Evolutionary conservation across 2,113 vertebrate species (phyloP).

Genomic region (Eptesicus fuscus): DNA sequence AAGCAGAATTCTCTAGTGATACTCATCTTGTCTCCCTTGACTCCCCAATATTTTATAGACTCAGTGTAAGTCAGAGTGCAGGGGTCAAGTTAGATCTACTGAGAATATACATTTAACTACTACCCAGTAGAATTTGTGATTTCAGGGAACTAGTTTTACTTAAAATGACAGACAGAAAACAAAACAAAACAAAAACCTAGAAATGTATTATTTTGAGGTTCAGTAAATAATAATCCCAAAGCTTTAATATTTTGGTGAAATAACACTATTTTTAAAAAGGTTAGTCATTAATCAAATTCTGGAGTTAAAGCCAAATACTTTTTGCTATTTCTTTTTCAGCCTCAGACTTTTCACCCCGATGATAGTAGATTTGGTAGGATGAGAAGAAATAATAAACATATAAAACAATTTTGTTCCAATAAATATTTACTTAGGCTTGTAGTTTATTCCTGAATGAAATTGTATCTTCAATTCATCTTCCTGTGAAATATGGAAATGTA

Average conservation of each 20-base stretch:
- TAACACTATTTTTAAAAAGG: conserved; percentile 21
- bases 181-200: background rate
- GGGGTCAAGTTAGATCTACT: background rate
- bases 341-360: conserved; percentile 43
- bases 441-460: conserved; percentile 37
- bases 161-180: background rate
- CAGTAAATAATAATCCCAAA: conserved; percentile 4
- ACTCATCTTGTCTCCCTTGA: background rate
- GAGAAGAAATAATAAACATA: conserved; percentile 39
- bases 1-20: background rate
- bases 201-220: conserved; percentile 34
- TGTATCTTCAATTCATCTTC: background rate
- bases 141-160: background rate
- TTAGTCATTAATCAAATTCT: conserved; percentile 50
- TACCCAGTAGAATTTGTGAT: background rate
- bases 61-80: background rate
- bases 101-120: background rate
- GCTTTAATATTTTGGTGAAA: conserved; percentile 44
- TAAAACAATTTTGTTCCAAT: conserved; percentile 38
- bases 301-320: conserved; percentile 8
- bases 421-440: conserved; percentile 26
- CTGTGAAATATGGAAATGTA: conserved; percentile 32
- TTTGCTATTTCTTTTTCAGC: conserved; percentile 18
- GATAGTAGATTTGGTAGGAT: conserved; percentile 15
- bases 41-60: background rate